Percentiles rank a stretch among this genome's conserved stretches.
Evolutionary conservation across 1,140 invertebrate genomes (phyloP).

Genomic region (Aphelinus certus): DNA sequence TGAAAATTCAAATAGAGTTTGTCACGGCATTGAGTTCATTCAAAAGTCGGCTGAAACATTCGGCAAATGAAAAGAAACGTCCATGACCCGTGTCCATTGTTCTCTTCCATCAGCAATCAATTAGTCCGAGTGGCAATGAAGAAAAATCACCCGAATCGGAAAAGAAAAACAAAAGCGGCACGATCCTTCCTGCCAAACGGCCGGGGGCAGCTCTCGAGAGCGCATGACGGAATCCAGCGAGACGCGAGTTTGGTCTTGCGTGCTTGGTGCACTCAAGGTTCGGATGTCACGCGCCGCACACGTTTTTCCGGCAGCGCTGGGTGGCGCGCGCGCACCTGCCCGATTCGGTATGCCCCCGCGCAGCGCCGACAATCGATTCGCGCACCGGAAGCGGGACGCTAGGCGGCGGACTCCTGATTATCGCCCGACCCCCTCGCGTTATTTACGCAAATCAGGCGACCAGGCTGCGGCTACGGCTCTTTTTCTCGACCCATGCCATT

Average conservation of each 20-base stretch:
- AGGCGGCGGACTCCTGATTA: background rate
- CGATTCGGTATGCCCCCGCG: constrained; percentile 3
- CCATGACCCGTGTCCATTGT: no score
- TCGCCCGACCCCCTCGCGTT: constrained; percentile 1
- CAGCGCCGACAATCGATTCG: background rate
- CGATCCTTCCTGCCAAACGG: background rate
- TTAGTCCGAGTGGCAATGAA: no score
- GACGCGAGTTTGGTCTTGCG: no score
- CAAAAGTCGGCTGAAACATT: no score
- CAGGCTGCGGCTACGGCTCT: no score
- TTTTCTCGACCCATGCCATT: no score
- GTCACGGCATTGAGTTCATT: no score
- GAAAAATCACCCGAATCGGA: background rate
- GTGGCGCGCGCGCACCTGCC: constrained; percentile 13
- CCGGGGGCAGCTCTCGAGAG: no score
- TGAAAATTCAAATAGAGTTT: no score
- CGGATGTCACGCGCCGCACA: background rate
- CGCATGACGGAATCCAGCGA: no score
- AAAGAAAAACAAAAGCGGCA: background rate
- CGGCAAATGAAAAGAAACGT: no score
- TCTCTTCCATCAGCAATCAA: no score
- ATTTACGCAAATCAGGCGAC: constrained; percentile 26
- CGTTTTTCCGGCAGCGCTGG: background rate
- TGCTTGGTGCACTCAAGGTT: background rate
- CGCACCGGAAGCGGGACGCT: constrained; percentile 1